Conservation (phyloP, 2,888 invertebrate species). For the Polyploca ridens region DNA sequence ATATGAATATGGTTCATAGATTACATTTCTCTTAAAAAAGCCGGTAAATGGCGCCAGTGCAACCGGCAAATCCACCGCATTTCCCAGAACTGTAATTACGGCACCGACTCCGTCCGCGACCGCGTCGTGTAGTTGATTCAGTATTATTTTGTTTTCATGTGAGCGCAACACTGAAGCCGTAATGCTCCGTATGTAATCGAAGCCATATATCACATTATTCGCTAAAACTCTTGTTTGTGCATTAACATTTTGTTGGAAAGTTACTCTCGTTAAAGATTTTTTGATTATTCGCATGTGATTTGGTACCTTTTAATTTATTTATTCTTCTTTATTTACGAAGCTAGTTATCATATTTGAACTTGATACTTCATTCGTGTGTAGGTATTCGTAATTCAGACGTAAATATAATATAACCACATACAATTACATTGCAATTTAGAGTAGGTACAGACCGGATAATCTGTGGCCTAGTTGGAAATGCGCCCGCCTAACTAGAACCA, state of each 20-base stretch:
- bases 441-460: no score
- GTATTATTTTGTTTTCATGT: constrained; percentile 10
- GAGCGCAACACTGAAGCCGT: neutral
- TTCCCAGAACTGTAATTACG: constrained; percentile 20
- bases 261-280: neutral
- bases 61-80: constrained; percentile 15
- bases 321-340: no score
- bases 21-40: neutral
- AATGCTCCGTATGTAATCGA: constrained; percentile 1
- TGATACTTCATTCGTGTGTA: no score
- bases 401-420: no score
- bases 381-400: no score
- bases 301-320: no score
- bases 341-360: no score
- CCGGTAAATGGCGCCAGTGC: neutral
- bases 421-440: no score
- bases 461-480: no score
- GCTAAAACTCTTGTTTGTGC: neutral
- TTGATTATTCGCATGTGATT: neutral
- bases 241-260: no score
- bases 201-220: neutral
- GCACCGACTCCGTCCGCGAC: neutral
- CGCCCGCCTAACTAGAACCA: no score
- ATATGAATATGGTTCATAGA: neutral
- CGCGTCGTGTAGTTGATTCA: constrained; percentile 4